Evolutionary conservation across 2,113 vertebrate genomes (phyloP).

Genomic region (Corydoras sp.): DNA sequence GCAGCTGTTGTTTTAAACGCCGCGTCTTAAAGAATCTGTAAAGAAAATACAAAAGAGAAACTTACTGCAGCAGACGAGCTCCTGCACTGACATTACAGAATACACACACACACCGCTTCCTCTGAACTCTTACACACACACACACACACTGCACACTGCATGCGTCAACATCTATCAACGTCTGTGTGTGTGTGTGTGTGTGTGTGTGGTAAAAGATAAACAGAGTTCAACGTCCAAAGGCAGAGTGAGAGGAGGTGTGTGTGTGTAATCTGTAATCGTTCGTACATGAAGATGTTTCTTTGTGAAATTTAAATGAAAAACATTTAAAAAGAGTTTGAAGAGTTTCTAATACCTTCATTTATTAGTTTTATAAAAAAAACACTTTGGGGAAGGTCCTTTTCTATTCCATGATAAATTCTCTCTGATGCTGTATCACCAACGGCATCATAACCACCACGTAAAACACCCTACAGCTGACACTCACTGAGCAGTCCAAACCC

Average conservation of each 20-base stretch:
- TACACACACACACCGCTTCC: neutral
- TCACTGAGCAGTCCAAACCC: too few relatives aligned
- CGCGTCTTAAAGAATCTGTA: too few relatives aligned
- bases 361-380: too few relatives aligned
- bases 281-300: neutral
- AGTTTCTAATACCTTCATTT: too few relatives aligned
- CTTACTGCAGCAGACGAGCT: constrained; percentile 7
- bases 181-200: neutral
- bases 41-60: neutral
- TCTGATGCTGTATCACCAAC: too few relatives aligned
- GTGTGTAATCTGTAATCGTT: neutral
- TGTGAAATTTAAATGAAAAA: too few relatives aligned
- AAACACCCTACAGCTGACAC: too few relatives aligned
- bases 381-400: too few relatives aligned
- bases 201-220: neutral
- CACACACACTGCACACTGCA: neutral
- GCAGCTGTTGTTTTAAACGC: too few relatives aligned
- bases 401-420: too few relatives aligned
- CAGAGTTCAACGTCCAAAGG: constrained; percentile 16
- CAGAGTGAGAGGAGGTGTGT: neutral
- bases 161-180: neutral
- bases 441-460: too few relatives aligned
- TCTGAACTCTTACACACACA: neutral
- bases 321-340: too few relatives aligned
- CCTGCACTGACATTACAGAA: constrained; percentile 5